Conservation (phyloP, 2,888 invertebrate species). For the Meliscaeva auricollis region DNA sequence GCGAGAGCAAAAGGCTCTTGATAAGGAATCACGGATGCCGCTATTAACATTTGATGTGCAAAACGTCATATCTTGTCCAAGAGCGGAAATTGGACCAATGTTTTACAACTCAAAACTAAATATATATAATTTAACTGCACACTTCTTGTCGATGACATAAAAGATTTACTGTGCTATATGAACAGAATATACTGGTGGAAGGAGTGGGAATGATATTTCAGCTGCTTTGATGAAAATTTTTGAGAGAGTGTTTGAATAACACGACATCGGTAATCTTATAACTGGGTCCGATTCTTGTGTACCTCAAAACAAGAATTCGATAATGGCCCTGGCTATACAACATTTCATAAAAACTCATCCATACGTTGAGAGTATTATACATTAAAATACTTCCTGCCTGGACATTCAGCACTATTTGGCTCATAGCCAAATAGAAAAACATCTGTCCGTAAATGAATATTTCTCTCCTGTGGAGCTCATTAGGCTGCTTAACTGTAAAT, state of each 20-base stretch:
- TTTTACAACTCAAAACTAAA: conserved; percentile 25
- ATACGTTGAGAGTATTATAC: conserved; percentile 29
- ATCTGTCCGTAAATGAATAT: conserved; percentile 42
- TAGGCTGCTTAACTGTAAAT: conserved; percentile 29
- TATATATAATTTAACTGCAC: conserved; percentile 32
- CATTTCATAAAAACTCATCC: conserved; percentile 45
- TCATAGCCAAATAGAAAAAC: conserved; percentile 84
- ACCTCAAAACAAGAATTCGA: conserved; percentile 53
- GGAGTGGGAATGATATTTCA: conserved; percentile 46
- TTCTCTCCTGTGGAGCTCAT: conserved; percentile 46
- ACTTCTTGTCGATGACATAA: no score
- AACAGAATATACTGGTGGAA: conserved; percentile 33
- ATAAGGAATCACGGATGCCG: conserved; percentile 33
- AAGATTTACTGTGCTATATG: conserved; percentile 54
- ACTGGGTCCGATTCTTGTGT: conserved; percentile 45
- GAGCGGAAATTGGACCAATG: conserved; percentile 33
- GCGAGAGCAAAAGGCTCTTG: conserved; percentile 31
- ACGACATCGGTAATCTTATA: conserved; percentile 24
- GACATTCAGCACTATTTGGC: conserved; percentile 50
- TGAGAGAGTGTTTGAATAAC: conserved; percentile 19
- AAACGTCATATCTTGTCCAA: conserved; percentile 32
- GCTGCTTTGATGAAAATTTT: conserved; percentile 34
- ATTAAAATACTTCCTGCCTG: conserved; percentile 48
- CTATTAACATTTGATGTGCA: conserved; percentile 40
- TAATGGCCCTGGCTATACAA: conserved; percentile 39